Evolutionary conservation across 2,797 vertebrate genomes (phyloP).

Genomic region (Spizella passerina): DNA sequence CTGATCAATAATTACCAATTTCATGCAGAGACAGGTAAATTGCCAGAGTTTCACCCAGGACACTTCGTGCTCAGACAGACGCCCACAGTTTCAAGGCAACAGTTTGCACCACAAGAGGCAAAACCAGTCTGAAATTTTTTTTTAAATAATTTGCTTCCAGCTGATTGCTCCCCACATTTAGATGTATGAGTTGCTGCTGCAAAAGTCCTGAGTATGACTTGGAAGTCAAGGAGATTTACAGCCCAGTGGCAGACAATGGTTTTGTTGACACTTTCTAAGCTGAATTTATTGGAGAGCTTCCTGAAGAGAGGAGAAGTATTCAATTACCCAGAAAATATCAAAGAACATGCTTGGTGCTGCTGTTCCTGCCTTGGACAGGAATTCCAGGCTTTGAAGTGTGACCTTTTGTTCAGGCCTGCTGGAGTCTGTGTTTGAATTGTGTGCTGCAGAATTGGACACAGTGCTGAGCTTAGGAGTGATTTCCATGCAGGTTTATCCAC

Average conservation of each 20-base stretch:
- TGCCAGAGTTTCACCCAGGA: conserved; percentile 50
- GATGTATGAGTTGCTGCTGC: background rate
- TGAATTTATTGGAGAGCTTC: conserved; percentile 2
- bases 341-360: background rate
- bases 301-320: background rate
- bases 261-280: background rate
- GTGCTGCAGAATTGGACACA: background rate
- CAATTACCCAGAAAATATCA: background rate
- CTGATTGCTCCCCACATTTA: conserved; percentile 9
- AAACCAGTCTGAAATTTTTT: conserved; percentile 5
- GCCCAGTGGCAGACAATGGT: background rate
- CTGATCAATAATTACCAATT: conserved; percentile 65
- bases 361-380: background rate
- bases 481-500: background rate
- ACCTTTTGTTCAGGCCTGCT: background rate
- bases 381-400: background rate
- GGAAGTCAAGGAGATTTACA: background rate
- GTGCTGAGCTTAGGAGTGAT: background rate
- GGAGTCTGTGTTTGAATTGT: background rate
- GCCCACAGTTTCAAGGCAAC: conserved; percentile 35
- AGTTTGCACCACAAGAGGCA: conserved; percentile 27
- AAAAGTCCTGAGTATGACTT: background rate
- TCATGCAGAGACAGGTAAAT: conserved; percentile 65
- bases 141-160: conserved; percentile 28
- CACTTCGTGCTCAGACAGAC: conserved; percentile 40